These are phyloP conservation scores for Capromys pilorides DNA, from an alignment of 2,797 vertebrate genomes.

Conservation along the genomic window DNA sequence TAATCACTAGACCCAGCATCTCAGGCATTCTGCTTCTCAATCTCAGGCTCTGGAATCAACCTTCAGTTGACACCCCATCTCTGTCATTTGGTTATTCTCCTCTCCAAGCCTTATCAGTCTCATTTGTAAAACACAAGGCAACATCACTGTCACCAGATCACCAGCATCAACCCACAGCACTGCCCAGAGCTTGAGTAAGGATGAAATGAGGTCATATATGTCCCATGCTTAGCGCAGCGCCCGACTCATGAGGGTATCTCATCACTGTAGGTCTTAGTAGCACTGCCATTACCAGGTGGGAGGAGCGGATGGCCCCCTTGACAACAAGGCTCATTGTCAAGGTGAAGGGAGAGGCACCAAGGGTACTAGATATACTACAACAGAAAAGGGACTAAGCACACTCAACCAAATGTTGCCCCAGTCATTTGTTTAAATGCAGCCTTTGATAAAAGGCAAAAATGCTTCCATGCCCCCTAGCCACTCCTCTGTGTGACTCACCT, in stretches of 20 bases:
- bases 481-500: not conserved
- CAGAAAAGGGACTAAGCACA: not conserved
- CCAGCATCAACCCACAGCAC: not conserved
- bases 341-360: not conserved
- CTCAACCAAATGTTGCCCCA: not conserved
- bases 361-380: not conserved
- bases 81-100: not conserved
- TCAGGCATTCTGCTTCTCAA: not conserved
- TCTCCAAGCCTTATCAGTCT: not conserved
- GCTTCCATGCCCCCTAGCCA: not conserved
- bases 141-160: not conserved
- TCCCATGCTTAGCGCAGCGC: not conserved
- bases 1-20: not conserved
- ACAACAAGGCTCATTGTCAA: not conserved
- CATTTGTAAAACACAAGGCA: not conserved
- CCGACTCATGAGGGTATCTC: not conserved
- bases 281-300: not conserved
- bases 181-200: not conserved
- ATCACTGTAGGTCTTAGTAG: not conserved
- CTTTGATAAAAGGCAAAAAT: conserved; percentile 13
- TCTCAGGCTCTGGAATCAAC: conserved; percentile 8
- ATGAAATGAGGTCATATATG: conserved; percentile 51
- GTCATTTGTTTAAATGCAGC: not conserved
- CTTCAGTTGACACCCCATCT: not conserved
- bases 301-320: not conserved